phyloP scores from a whole-genome alignment of 2,888 invertebrate genomes.

The Eilema sororculum region DNA sequence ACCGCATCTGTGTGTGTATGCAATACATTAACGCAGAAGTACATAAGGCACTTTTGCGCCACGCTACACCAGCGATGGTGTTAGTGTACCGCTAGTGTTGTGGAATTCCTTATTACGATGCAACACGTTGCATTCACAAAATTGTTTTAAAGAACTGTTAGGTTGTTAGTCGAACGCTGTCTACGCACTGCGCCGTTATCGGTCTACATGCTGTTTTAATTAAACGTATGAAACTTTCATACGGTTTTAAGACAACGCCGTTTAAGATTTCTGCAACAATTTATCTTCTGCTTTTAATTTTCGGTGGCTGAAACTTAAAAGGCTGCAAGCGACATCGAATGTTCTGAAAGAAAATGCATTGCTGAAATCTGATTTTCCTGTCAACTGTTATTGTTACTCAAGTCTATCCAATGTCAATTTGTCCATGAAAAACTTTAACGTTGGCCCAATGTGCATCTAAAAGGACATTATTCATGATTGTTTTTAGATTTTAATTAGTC shows the following conservation, averaged over 20 bases:
- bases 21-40: constrained; percentile 68
- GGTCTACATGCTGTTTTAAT: constrained; percentile 42
- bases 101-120: constrained; percentile 75
- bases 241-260: constrained; percentile 2
- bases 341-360: neutral
- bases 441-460: neutral
- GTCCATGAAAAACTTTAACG: neutral
- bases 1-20: constrained; percentile 61
- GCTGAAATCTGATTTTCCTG: neutral
- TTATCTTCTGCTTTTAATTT: neutral
- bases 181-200: constrained; percentile 55
- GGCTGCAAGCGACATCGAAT: neutral
- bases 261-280: neutral
- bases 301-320: neutral
- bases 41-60: constrained; percentile 74
- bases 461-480: no score
- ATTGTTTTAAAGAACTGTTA: constrained; percentile 60
- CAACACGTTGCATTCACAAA: constrained; percentile 70
- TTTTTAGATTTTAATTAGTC: no score
- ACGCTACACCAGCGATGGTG: constrained; percentile 61
- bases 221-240: constrained; percentile 25
- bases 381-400: no score
- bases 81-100: constrained; percentile 68
- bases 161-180: constrained; percentile 50
- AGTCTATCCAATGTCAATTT: no score